Percentiles rank a stretch among this genome's conserved stretches.
Conservation (phyloP, 2,113 vertebrate genomes). For the Malurus alboscapulatus region DNA sequence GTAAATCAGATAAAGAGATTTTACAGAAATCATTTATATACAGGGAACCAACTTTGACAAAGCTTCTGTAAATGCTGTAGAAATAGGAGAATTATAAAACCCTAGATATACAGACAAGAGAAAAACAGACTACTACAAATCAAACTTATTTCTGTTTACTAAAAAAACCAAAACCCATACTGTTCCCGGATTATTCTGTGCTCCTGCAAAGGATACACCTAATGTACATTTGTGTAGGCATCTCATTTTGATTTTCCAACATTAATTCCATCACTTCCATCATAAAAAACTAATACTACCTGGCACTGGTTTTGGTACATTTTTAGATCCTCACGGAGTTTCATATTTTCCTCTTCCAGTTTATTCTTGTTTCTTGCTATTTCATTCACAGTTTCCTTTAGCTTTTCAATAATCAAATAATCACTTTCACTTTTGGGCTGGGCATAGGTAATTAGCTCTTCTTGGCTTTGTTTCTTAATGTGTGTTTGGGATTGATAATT, state of each 20-base stretch:
- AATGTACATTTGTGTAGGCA: not conserved
- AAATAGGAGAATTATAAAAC: not conserved
- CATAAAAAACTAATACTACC: conserved; percentile 47
- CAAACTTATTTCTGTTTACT: not conserved
- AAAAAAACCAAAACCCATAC: not conserved
- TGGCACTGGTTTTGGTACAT: conserved; percentile 73
- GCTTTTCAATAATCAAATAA: conserved; percentile 69
- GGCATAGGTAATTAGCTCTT: conserved; percentile 11
- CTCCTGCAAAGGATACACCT: not conserved
- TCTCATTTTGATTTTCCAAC: not conserved
- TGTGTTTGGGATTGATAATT: conserved; percentile 62
- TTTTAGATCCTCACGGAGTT: conserved; percentile 71
- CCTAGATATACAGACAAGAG: not conserved
- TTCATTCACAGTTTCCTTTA: conserved; percentile 73
- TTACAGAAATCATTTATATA: not conserved
- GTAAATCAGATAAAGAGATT: not conserved
- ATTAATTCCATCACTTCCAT: not conserved
- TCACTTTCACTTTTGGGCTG: conserved; percentile 39
- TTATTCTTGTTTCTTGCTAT: conserved; percentile 69
- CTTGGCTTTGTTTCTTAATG: conserved; percentile 37
- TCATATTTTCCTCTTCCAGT: conserved; percentile 75
- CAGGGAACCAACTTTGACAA: not conserved
- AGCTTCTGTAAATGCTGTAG: not conserved
- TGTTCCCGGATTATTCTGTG: not conserved
- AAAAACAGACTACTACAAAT: not conserved